Percentiles rank a stretch among this genome's conserved stretches.
These are phyloP conservation scores for Dermochelys coriacea DNA, from an alignment of 2,797 vertebrate genomes.

Conservation along the genomic window DNA sequence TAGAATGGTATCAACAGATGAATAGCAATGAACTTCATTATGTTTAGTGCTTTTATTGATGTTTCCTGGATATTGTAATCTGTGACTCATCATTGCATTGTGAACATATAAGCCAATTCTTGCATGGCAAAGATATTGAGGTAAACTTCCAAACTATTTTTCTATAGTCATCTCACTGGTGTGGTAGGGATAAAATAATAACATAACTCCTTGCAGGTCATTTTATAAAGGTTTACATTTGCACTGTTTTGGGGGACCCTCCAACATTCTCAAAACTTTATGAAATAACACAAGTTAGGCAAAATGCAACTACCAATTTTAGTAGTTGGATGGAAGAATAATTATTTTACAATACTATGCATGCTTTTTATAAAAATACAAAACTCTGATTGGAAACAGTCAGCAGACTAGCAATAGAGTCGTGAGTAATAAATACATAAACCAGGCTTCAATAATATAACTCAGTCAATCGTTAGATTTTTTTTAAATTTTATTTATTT, in stretches of 20 bases:
- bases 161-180: background rate
- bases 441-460: background rate
- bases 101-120: background rate
- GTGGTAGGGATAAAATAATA: background rate
- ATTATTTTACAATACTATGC: background rate
- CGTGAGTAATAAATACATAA: background rate
- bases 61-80: background rate
- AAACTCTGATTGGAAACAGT: background rate
- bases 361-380: background rate
- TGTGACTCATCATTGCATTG: background rate
- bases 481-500: background rate
- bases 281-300: background rate
- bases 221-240: background rate
- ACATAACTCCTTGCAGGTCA: background rate
- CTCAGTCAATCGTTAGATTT: background rate
- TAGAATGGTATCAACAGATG: conserved; percentile 7
- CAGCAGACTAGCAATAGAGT: background rate
- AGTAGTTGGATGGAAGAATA: conserved; percentile 1
- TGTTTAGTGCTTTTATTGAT: background rate
- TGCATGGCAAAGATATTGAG: background rate
- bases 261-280: background rate
- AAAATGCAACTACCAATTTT: background rate
- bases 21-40: conserved; percentile 23
- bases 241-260: background rate
- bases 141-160: background rate